Conservation (phyloP, 2,797 vertebrate genomes). For the Anguilla anguilla region DNA sequence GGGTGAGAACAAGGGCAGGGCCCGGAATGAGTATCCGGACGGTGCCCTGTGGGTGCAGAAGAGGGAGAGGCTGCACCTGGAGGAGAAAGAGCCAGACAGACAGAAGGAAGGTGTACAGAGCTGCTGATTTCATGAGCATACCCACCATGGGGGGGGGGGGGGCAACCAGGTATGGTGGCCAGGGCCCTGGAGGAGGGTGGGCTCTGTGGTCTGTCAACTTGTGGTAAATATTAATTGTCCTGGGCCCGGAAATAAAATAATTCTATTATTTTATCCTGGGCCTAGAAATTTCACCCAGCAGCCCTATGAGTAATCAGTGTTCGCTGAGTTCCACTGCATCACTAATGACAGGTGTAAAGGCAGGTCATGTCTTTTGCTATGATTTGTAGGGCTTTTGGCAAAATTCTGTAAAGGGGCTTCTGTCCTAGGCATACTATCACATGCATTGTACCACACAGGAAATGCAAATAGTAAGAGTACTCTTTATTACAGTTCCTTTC, state of each 20-base stretch:
- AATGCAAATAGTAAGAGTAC: neutral
- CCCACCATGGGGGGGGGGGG: too few relatives aligned
- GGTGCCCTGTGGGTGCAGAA: neutral
- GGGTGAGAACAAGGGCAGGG: neutral
- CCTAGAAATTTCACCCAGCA: too few relatives aligned
- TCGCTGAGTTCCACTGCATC: neutral
- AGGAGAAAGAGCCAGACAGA: neutral
- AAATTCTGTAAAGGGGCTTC: neutral
- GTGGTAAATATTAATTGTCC: too few relatives aligned
- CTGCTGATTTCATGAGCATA: neutral
- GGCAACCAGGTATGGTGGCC: too few relatives aligned
- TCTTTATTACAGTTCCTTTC: neutral
- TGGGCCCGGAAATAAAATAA: too few relatives aligned
- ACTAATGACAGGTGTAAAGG: neutral
- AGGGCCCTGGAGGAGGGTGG: too few relatives aligned
- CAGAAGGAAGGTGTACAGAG: neutral
- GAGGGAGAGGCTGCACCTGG: neutral
- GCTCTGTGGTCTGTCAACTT: too few relatives aligned
- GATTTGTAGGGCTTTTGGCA: neutral
- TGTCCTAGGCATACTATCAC: neutral
- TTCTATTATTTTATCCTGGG: too few relatives aligned
- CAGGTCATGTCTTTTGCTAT: neutral
- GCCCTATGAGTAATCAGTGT: neutral
- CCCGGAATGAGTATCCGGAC: neutral
- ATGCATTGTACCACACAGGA: neutral